phyloP scores from a whole-genome alignment of 2,888 invertebrate species.

The Marasmarcha lunaedactyla region DNA sequence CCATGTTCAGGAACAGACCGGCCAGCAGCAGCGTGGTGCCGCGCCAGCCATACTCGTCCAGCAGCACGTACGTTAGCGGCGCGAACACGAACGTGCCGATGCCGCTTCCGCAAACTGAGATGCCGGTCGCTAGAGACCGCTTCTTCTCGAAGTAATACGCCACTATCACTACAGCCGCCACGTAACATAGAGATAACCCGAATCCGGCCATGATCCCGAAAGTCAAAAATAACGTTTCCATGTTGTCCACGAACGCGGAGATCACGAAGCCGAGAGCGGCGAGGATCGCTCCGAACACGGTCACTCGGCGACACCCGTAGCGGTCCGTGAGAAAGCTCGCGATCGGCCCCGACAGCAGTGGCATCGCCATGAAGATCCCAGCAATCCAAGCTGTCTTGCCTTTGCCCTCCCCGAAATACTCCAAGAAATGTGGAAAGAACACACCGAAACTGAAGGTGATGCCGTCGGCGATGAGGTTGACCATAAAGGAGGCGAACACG shows the following conservation, averaged over 20 bases:
- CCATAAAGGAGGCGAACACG: constrained; percentile 88
- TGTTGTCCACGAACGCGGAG: constrained; percentile 80
- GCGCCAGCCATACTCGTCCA: constrained; percentile 85
- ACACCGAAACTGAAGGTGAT: constrained; percentile 94
- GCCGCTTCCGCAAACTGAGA: constrained; percentile 89
- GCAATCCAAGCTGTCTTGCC: constrained; percentile 93
- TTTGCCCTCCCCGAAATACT: constrained; percentile 86
- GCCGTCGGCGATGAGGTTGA: constrained; percentile 92
- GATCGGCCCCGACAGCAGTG: constrained; percentile 86
- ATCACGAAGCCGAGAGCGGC: constrained; percentile 83
- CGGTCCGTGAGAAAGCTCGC: constrained; percentile 86
- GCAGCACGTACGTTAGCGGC: constrained; percentile 79
- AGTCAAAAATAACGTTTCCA: constrained; percentile 83
- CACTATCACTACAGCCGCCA: constrained; percentile 91
- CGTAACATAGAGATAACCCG: constrained; percentile 87
- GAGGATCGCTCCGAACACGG: constrained; percentile 81
- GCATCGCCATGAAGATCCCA: constrained; percentile 92
- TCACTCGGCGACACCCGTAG: constrained; percentile 84
- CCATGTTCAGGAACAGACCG: constrained; percentile 84
- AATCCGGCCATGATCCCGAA: constrained; percentile 88
- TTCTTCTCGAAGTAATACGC: constrained; percentile 91
- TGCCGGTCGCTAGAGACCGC: constrained; percentile 86
- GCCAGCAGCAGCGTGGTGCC: constrained; percentile 86
- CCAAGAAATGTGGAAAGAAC: constrained; percentile 86
- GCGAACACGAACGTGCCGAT: constrained; percentile 91